Base-by-base conservation (phyloP, 2,888 invertebrate genomes). In the Dendrolimus pini region DNA sequence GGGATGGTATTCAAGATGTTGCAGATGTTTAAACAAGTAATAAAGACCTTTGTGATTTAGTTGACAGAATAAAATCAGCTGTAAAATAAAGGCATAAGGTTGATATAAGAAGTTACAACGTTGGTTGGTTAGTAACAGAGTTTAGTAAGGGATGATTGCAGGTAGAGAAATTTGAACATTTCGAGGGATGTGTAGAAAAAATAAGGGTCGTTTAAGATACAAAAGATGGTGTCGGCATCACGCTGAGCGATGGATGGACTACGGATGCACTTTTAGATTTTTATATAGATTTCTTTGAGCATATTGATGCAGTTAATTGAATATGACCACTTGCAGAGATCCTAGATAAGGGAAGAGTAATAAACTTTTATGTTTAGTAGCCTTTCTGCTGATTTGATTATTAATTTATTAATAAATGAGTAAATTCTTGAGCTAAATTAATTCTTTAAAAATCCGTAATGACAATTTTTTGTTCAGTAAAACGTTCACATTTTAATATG, bases 121-220 rank as follows among this genome's bases (percentile, higher is more conserved):
- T 54, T 14, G 18, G 14, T 56, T 65, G 69, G 61, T 60, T 58
- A 83, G 69, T 1, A 68, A 62, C 52, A 12, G 13, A 42, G 41
- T 53, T 7, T 52, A 56, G 41, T 61, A 64, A 73, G 68, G 75
- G 74, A 71, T 73, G 71, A 61, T 66, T 72, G 85, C 90, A 90
- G 90, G 90, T 90, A 90, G 78, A 86, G 86, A 88, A 89, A 89
- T 89, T 87, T 78, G 80, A 90, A 89, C 88, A 81, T 83, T 87
- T 80, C 81, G 78, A 87, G 57, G 88, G 90, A 90, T 85, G 85
- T 85, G 77, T 75, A 58, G 75, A 82, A 89, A 89, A 87, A 90
- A 89, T 76, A 80, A 86, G 89, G 90, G 88, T 87, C 84, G 84
- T 84, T 77, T 82, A 77, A 81, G 80, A 85, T 80, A 89, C 88